These are phyloP conservation scores for Crotalus helleri DNA, from an alignment of 2,113 vertebrate genomes.

Conservation along the genomic window DNA sequence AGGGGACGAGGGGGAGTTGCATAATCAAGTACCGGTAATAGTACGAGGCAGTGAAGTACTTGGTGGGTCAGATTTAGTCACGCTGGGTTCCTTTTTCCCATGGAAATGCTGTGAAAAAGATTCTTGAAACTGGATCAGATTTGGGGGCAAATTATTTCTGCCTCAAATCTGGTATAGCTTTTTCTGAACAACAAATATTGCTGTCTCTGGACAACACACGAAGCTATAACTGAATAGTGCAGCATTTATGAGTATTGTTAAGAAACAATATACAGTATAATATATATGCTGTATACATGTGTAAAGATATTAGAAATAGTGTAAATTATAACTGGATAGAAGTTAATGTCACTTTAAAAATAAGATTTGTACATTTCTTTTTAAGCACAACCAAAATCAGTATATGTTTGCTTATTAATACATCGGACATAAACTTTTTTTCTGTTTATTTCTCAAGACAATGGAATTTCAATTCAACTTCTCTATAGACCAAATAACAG, in stretches of 20 bases:
- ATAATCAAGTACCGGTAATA: background rate
- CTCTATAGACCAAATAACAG: constrained; percentile 49
- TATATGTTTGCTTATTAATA: background rate
- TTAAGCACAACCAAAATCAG: background rate
- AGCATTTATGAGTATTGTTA: background rate
- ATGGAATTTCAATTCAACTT: constrained; percentile 78
- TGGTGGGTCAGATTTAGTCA: background rate
- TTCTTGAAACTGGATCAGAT: background rate
- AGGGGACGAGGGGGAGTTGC: background rate
- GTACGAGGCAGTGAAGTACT: background rate
- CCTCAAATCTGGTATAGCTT: background rate
- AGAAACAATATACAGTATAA: background rate
- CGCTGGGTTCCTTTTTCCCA: background rate
- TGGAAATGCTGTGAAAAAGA: background rate
- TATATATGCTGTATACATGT: constrained; percentile 3
- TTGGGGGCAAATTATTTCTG: background rate
- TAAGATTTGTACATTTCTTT: background rate
- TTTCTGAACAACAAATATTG: background rate
- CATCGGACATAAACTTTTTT: background rate
- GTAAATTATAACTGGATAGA: rapidly evolving
- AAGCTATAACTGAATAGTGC: background rate
- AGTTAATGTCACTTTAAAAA: background rate
- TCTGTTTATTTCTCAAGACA: background rate
- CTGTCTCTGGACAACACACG: background rate
- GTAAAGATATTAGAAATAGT: background rate